These are phyloP conservation scores for Apodemia hepburni DNA, from an alignment of 2,888 invertebrate genomes.

Conservation along the genomic window DNA sequence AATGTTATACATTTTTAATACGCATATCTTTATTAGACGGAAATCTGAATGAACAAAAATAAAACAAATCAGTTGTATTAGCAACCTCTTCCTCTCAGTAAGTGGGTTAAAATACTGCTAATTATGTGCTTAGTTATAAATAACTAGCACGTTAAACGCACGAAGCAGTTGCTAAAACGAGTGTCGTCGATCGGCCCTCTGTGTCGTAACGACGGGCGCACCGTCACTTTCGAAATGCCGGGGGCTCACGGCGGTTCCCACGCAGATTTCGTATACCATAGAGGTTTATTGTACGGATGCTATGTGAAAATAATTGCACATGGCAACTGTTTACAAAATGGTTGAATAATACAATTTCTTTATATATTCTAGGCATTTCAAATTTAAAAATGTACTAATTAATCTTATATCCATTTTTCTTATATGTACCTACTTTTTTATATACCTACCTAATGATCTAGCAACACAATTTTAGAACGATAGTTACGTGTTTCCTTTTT, in stretches of 20 bases:
- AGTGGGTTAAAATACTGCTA: neutral
- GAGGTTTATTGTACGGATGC: constrained; percentile 47
- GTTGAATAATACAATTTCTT: constrained; percentile 7
- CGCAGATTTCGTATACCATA: constrained; percentile 66
- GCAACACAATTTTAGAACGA: no score
- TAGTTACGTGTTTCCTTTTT: no score
- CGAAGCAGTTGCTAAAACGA: neutral
- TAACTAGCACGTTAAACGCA: neutral
- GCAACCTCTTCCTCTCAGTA: neutral
- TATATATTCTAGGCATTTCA: no score
- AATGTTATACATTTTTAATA: neutral
- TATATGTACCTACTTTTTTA: no score
- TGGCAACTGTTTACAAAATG: constrained; percentile 26
- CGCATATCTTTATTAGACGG: neutral
- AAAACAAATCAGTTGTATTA: neutral
- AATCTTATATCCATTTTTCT: no score
- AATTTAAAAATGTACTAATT: no score
- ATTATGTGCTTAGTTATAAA: constrained; percentile 2
- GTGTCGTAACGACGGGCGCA: constrained; percentile 16
- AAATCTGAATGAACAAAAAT: neutral
- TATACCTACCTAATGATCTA: no score
- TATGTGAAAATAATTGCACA: constrained; percentile 27
- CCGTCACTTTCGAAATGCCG: constrained; percentile 56
- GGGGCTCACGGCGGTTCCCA: constrained; percentile 64
- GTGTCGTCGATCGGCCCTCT: neutral